Percentiles rank a stretch among this genome's conserved stretches.
Conservation (phyloP, 1,140 invertebrate species). For the Drosophila subpulchrella region DNA sequence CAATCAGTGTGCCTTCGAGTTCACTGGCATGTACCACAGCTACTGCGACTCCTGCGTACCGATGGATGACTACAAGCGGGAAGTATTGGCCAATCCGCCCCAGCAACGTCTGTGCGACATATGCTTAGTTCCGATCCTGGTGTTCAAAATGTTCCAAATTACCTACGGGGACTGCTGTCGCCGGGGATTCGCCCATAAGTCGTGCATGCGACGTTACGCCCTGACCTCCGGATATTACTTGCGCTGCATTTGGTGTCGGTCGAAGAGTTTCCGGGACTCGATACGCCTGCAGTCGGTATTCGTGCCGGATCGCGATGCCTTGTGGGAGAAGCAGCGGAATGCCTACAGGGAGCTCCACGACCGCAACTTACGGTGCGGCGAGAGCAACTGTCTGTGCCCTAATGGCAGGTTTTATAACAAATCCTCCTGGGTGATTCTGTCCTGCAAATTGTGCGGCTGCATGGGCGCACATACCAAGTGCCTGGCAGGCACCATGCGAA, state of each 20-base stretch:
- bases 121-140: slow-evolving; percentile 39
- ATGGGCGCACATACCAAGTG: slow-evolving; percentile 44
- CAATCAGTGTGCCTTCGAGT: slow-evolving; percentile 35
- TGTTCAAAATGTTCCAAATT: neutral
- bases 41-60: slow-evolving; percentile 53
- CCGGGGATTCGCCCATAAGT: slow-evolving; percentile 60
- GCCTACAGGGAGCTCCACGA: slow-evolving; percentile 63
- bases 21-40: slow-evolving; percentile 42
- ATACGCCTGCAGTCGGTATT: slow-evolving; percentile 60
- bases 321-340: slow-evolving; percentile 59
- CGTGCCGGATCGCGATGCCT: slow-evolving; percentile 74
- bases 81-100: slow-evolving; percentile 27
- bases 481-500: neutral
- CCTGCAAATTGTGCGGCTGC: slow-evolving; percentile 47
- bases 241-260: slow-evolving; percentile 67
- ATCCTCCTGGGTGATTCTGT: slow-evolving; percentile 20
- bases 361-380: slow-evolving; percentile 38
- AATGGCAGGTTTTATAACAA: slow-evolving; percentile 47
- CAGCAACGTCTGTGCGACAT: slow-evolving; percentile 42
- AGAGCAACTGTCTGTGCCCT: slow-evolving; percentile 44
- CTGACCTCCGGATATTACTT: slow-evolving; percentile 67
- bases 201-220: slow-evolving; percentile 64
- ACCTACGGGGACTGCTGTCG: slow-evolving; percentile 65
- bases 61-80: slow-evolving; percentile 29
- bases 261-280: slow-evolving; percentile 45